These are phyloP conservation scores for Limnephilus marmoratus DNA, from an alignment of 2,888 invertebrate genomes.

Conservation along the genomic window DNA sequence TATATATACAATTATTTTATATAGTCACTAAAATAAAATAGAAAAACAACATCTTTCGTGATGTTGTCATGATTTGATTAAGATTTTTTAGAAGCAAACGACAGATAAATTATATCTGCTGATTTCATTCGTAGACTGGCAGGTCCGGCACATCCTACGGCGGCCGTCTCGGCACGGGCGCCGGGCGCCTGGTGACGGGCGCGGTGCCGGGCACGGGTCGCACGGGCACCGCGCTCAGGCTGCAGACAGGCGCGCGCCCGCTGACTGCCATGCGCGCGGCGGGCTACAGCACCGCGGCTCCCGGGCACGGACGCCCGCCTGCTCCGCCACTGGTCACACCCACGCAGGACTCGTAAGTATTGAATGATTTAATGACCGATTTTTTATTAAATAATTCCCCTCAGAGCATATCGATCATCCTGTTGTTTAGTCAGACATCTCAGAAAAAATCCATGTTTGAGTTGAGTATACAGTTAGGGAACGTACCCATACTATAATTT, in stretches of 20 bases:
- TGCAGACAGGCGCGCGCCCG: slow-evolving; percentile 77
- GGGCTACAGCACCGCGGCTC: slow-evolving; percentile 93
- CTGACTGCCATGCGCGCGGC: slow-evolving; percentile 98
- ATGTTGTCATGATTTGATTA: too few species aligned
- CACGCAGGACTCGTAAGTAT: slow-evolving; percentile 86
- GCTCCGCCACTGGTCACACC: slow-evolving; percentile 82
- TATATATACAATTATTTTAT: too few species aligned
- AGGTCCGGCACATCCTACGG: slow-evolving; percentile 23
- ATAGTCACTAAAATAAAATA: too few species aligned
- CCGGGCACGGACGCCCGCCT: slow-evolving; percentile 78
- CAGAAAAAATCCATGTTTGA: too few species aligned
- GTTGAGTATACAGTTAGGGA: too few species aligned
- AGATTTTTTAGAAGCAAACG: not conserved
- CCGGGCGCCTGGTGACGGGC: slow-evolving; percentile 48
- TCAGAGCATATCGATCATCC: too few species aligned
- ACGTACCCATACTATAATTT: too few species aligned
- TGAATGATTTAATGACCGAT: not conserved
- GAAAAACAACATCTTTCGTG: too few species aligned
- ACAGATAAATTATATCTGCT: not conserved
- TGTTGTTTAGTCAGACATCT: too few species aligned
- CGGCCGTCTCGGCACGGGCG: slow-evolving; percentile 42
- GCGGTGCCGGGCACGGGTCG: slow-evolving; percentile 51
- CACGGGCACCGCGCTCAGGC: slow-evolving; percentile 71
- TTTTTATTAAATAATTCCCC: too few species aligned
- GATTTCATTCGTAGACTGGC: not conserved